phyloP scores from a whole-genome alignment of 1,140 invertebrate genomes.

The Eueides isabella region DNA sequence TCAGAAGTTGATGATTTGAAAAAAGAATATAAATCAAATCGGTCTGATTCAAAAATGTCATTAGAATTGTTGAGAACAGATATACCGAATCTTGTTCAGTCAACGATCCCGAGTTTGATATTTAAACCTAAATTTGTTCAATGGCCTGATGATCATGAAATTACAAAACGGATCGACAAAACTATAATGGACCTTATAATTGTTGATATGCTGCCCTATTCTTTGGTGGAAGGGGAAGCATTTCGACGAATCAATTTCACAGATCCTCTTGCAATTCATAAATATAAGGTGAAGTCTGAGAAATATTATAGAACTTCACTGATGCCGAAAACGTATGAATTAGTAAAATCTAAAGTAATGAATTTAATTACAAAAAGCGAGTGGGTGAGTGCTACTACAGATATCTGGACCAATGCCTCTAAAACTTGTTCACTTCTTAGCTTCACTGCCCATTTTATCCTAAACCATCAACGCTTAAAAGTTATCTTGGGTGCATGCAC shows the following conservation, averaged over 20 bases:
- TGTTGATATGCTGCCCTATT: slow-evolving; percentile 54
- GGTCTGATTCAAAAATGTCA: neutral
- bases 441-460: slow-evolving; percentile 47
- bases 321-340: slow-evolving; percentile 51
- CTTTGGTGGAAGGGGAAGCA: slow-evolving; percentile 49
- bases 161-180: slow-evolving; percentile 41
- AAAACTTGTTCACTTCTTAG: slow-evolving; percentile 54
- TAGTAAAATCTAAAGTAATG: slow-evolving; percentile 42
- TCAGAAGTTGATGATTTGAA: slow-evolving; percentile 38
- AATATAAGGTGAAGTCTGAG: slow-evolving; percentile 48
- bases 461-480: slow-evolving; percentile 42
- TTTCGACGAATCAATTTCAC: slow-evolving; percentile 51
- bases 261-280: slow-evolving; percentile 43
- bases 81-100: slow-evolving; percentile 32
- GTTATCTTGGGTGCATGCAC: slow-evolving; percentile 49
- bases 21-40: no score
- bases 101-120: slow-evolving; percentile 35
- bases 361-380: slow-evolving; percentile 40
- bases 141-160: slow-evolving; percentile 46
- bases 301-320: slow-evolving; percentile 54
- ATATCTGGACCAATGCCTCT: slow-evolving; percentile 46
- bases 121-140: slow-evolving; percentile 30
- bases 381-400: slow-evolving; percentile 46
- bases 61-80: neutral
- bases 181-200: slow-evolving; percentile 53